Base-by-base conservation (phyloP, 2,113 vertebrate species). In the Turnix velox region DNA sequence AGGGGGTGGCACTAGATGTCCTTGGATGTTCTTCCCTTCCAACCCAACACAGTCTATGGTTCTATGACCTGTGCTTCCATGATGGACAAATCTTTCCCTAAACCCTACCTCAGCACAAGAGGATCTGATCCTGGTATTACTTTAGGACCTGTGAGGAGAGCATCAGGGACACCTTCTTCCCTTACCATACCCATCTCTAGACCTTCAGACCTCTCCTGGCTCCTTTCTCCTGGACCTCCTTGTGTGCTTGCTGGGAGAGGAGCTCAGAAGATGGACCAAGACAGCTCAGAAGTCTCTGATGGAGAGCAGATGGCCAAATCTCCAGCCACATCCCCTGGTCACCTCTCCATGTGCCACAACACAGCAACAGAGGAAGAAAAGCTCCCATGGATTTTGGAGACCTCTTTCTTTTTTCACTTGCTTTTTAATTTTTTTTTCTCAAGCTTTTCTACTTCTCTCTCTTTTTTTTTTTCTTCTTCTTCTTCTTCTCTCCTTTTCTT, bases 61-160 rank as follows among this genome's bases (percentile, higher is more conserved):
- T n/a, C n/a, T n/a, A n/a, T n/a, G n/a, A n/a, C 8, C 58, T 33
- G 12, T 4, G 12, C 37, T 66, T 37, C 35, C n/a, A 4, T 0
- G 45, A n/a, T 4, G 37, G 59, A 23, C 18, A 48, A 82, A 27
- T 19, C 62, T 39, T 37, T 17, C 9, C 62, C 58, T 82, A 51
- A 31, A 0, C 12, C 7, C 5, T 10, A 46, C 9, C 51, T 46
- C 57, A 4, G n/a, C 8, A 35, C 24, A 27, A 37, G 19, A 57
- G 31, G 10, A 23, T 23, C 30, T 20, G 8, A 23, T 1, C 28
- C 52, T 52, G 28, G 23, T 4, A 6, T 1, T 6, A 11, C 45
- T 65, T 76, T 3, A 52, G 28, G 54, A 68, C 7, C 33, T 73
- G 33, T 0, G 5, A 3, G 31, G 6, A 7, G 5, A 14, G 12